Evolutionary conservation across 2,888 invertebrate species (phyloP), one percentile per base, ranked within the genome.

Genomic region (Epinotia nisella): DNA sequence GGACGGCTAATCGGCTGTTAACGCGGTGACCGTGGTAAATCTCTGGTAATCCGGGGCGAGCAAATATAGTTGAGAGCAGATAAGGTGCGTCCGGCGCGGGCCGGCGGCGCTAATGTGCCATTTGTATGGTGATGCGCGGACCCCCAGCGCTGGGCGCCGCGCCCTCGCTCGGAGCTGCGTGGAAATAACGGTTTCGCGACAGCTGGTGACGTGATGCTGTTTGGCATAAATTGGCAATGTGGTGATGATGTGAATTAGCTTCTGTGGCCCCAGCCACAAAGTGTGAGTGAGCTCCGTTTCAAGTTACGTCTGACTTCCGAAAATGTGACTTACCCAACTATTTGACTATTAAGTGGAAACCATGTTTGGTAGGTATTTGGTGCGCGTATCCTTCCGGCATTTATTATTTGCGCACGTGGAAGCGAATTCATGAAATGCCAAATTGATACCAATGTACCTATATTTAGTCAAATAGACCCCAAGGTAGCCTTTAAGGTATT

Each of bases 11-110:
- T 92, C 87, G 90, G 84, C 81, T 86, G 89, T 91, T 91, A 93
- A 90, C 87, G 86, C 83, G 83, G 86, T 85, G 88, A 87, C 90
- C 92, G 90, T 91, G 91, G 88, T 93, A 93, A 93, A 93, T 93
- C 92, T 92, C 85, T 83, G 84, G 88, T 92, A 90, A 92, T 92
- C 91, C 91, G 85, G 84, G 85, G 85, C 90, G 90, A 90, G 89
- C 92, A 93, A 92, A 93, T 92, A 93, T 91, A 92, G 92, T 91
- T 89, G 87, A 90, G 88, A 87, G 88, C 83, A 88, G 93, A 93
- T 93, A 93, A 93, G 93, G 91, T 87, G 90, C 87, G 93, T 90
- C 91, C 91, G 85, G 85, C 80, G 82, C 74, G 77, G 75, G 72
- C 82, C 83, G 83, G 86, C 60, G 85, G 83, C 84, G 87, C 83